Evolutionary conservation across 2,113 vertebrate genomes (phyloP), one percentile per base, ranked within the genome.

Genomic region (Sander lucioperca): DNA sequence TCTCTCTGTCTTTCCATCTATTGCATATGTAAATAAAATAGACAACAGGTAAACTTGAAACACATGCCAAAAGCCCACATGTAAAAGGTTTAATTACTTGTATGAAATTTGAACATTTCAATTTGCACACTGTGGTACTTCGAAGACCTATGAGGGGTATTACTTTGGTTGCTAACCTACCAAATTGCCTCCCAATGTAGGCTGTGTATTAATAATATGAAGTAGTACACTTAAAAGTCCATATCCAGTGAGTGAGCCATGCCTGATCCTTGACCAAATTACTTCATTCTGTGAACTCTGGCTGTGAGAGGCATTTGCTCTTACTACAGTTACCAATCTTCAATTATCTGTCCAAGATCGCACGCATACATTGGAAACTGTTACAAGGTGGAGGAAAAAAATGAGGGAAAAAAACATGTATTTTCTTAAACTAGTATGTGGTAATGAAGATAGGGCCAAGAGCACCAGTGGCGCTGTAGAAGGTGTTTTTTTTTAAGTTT

Each of bases 161-260:
- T 80, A 68, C 65, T 73, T 30, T 21, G 19, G 73, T 62, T 36
- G 27, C n/a, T 67, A 79, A 65, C 67, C 65, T 25, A 70, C 12
- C 64, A 56, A 72, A 72, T n/a, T 63, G 69, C 39, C 15, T 45
- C 27, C 50, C 13, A 66, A 39, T 67, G 56, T 33, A 47, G 27
- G 27, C 27, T 27, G 27, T 62, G 45, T 18, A 54, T 25, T 25
- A 25, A 23, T 25, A 36, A 53, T 12, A 64, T 47, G 64, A 58
- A 33, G 73, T n/a, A 14, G 45, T 71, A 66, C 65, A 82, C 57
- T 74, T 54, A 88, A 76, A 84, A 33, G 39, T 80, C 83, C 67
- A 67, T 71, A 71, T 79, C 48, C 51, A 78, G 25, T 33, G 66
- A 69, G 36, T 27, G 70, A 82, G 69, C 16, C 15, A 70, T 53